Evolutionary conservation across 2,113 vertebrate species (phyloP).

Genomic region (Puma concolor): DNA sequence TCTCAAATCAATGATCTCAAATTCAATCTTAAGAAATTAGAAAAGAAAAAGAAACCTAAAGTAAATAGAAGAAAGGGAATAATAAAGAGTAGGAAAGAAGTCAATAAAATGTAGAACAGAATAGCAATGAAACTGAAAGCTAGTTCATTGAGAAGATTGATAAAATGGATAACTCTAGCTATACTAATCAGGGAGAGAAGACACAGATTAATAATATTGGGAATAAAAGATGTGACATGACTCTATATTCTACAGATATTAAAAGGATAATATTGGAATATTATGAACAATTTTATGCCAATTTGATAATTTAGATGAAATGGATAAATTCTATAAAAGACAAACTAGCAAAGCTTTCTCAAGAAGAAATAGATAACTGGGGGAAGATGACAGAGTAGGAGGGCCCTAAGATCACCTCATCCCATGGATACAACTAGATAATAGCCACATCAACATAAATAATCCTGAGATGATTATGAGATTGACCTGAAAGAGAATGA

Average conservation of each 20-base stretch:
- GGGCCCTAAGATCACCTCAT: neutral
- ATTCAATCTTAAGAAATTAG: neutral
- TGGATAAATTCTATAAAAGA: neutral
- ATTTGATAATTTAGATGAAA: neutral
- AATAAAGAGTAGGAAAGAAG: neutral
- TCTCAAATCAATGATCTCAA: neutral
- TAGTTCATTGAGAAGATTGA: neutral
- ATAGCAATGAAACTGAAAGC: neutral
- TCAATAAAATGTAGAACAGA: neutral
- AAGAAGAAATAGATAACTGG: neutral
- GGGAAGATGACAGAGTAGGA: neutral
- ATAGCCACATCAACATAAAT: neutral
- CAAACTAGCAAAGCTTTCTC: neutral
- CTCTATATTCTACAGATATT: neutral
- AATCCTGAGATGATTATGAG: neutral
- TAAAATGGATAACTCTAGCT: neutral
- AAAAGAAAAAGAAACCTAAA: neutral
- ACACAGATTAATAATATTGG: neutral
- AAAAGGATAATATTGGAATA: neutral
- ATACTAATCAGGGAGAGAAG: neutral
- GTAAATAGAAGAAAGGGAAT: neutral
- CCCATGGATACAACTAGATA: neutral
- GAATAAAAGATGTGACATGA: neutral
- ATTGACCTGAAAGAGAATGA: neutral
- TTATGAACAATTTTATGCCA: neutral